A percentile compares a stretch with the other conserved stretches of the same genome.
Evolutionary conservation across 2,113 vertebrate genomes (phyloP).

Genomic region (Halichoerus grypus): DNA sequence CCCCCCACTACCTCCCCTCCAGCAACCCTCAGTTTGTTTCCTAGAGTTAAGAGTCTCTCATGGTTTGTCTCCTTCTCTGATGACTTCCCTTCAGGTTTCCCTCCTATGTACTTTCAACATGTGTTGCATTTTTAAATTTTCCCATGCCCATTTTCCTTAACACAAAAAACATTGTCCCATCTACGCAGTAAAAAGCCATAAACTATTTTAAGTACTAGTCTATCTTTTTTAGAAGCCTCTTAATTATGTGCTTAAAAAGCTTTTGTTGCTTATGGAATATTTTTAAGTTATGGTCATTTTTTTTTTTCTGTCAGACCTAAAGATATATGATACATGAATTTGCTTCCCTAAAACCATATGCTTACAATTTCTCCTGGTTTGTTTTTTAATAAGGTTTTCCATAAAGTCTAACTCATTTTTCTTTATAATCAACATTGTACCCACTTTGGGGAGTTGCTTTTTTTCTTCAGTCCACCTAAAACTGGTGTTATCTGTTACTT

Average conservation of each 20-base stretch:
- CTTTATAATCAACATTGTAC: constrained; percentile 16
- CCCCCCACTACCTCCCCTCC: background rate
- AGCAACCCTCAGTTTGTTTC: background rate
- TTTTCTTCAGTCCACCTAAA: background rate
- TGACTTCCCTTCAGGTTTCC: background rate
- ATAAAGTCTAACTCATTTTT: constrained; percentile 52
- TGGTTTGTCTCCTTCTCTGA: background rate
- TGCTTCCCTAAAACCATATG: constrained; percentile 67
- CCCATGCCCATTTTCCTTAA: constrained; percentile 30
- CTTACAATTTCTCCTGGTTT: constrained; percentile 66
- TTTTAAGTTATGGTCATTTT: constrained; percentile 62
- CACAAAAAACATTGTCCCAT: constrained; percentile 51
- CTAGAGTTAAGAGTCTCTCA: background rate
- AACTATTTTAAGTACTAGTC: constrained; percentile 39
- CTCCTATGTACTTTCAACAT: constrained; percentile 38
- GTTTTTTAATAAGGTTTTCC: constrained; percentile 67
- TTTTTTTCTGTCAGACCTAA: constrained; percentile 68
- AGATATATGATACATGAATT: constrained; percentile 75
- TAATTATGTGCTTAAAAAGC: constrained; percentile 77
- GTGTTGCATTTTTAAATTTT: constrained; percentile 29
- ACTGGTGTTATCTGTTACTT: background rate
- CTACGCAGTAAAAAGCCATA: constrained; percentile 71
- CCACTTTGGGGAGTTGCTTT: background rate
- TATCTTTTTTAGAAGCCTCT: constrained; percentile 71
- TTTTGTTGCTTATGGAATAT: constrained; percentile 66